phyloP scores from a whole-genome alignment of 2,888 invertebrate genomes.

The Sepiola atlantica region DNA sequence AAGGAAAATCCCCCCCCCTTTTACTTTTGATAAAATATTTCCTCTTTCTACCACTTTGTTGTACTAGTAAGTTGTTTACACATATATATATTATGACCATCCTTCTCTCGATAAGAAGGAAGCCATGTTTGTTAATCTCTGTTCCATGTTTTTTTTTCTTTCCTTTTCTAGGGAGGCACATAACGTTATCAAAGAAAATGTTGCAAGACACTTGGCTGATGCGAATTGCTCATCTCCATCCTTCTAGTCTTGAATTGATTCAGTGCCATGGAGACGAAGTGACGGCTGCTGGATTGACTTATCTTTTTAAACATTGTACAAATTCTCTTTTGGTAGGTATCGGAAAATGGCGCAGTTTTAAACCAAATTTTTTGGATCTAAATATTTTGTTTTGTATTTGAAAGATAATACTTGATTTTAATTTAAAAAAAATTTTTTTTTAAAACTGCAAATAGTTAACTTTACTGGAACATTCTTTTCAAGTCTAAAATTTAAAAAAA shows the following conservation, averaged over 20 bases:
- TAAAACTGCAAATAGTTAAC: too few species aligned
- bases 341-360: neutral
- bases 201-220: constrained; percentile 64
- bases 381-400: neutral
- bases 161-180: constrained; percentile 65
- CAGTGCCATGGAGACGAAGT: constrained; percentile 71
- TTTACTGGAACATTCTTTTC: too few species aligned
- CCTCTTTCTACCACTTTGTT: too few species aligned
- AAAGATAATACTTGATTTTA: too few species aligned
- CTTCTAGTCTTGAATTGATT: constrained; percentile 67
- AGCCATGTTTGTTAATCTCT: too few species aligned
- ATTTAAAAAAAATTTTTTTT: too few species aligned
- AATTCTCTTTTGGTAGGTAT: constrained; percentile 61
- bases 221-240: constrained; percentile 67
- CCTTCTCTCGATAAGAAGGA: too few species aligned
- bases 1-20: too few species aligned
- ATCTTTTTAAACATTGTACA: constrained; percentile 68
- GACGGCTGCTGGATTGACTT: constrained; percentile 65
- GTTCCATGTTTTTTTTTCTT: constrained; percentile 40
- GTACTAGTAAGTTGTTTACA: too few species aligned
- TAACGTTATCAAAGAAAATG: constrained; percentile 65
- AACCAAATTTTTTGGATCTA: neutral
- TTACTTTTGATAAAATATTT: too few species aligned
- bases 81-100: too few species aligned
- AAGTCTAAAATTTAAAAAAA: too few species aligned